phyloP scores from a whole-genome alignment of 2,888 invertebrate species.

The Syrista parreyssii region DNA sequence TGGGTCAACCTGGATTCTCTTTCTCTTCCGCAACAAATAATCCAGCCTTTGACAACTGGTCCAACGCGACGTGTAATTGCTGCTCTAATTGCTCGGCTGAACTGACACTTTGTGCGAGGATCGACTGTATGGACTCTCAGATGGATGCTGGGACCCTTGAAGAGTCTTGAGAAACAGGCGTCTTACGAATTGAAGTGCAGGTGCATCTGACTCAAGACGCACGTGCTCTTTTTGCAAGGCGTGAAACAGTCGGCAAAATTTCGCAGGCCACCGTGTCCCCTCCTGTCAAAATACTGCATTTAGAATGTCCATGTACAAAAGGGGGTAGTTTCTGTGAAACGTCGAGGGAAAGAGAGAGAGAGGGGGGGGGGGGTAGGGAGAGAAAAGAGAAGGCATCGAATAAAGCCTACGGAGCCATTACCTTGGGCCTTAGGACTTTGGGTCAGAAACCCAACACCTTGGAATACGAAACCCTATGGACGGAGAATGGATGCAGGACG shows the following conservation, averaged over 20 bases:
- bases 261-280: conserved; percentile 59
- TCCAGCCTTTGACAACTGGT: background rate
- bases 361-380: conserved; percentile 18
- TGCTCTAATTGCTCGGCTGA: background rate
- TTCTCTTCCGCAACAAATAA: background rate
- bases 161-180: background rate
- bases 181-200: background rate
- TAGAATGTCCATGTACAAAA: conserved; percentile 28
- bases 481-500: conserved; percentile 32
- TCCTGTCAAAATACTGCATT: conserved; percentile 64
- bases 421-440: conserved; percentile 38
- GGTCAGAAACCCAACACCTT: conserved; percentile 61
- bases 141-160: background rate
- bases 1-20: background rate
- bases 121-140: background rate
- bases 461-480: conserved; percentile 24
- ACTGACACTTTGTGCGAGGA: background rate
- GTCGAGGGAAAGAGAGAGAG: background rate
- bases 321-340: background rate
- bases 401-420: conserved; percentile 26
- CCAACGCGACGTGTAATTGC: background rate
- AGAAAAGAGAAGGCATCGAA: conserved; percentile 17
- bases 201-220: background rate
- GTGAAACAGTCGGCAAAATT: conserved; percentile 60
- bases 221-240: conserved; percentile 32